These are phyloP conservation scores for Alces alces DNA, from an alignment of 2,113 vertebrate species.

Conservation along the genomic window DNA sequence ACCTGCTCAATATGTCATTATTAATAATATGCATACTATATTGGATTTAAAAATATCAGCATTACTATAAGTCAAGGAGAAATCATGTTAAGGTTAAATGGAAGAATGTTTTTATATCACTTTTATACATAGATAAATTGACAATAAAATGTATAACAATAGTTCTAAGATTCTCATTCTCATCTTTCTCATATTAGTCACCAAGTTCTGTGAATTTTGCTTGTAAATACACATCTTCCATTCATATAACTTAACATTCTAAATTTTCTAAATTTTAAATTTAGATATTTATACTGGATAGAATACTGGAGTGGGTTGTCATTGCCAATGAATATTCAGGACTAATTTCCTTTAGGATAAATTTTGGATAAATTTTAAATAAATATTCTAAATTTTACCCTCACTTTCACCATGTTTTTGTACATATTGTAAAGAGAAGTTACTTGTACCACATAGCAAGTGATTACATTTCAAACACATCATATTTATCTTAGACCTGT, in stretches of 20 bases:
- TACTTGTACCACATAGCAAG: neutral
- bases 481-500: neutral
- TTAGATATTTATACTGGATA: too few relatives aligned
- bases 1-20: neutral
- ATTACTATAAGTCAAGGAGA: neutral
- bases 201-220: neutral
- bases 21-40: neutral
- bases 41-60: neutral
- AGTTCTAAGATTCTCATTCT: neutral
- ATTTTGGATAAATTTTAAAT: too few relatives aligned
- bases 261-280: neutral
- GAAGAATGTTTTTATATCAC: neutral
- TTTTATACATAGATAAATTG: neutral
- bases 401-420: neutral
- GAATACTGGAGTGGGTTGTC: too few relatives aligned
- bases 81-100: neutral
- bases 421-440: neutral
- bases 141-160: neutral
- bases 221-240: neutral
- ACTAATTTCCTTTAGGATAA: too few relatives aligned
- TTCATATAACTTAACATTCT: neutral
- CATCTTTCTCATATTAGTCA: neutral
- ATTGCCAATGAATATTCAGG: too few relatives aligned
- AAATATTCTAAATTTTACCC: neutral
- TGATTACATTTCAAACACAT: neutral